Percentiles rank a stretch among this genome's conserved stretches.
Evolutionary conservation across 2,888 invertebrate species (phyloP).

Genomic region (Graphium colonna): DNA sequence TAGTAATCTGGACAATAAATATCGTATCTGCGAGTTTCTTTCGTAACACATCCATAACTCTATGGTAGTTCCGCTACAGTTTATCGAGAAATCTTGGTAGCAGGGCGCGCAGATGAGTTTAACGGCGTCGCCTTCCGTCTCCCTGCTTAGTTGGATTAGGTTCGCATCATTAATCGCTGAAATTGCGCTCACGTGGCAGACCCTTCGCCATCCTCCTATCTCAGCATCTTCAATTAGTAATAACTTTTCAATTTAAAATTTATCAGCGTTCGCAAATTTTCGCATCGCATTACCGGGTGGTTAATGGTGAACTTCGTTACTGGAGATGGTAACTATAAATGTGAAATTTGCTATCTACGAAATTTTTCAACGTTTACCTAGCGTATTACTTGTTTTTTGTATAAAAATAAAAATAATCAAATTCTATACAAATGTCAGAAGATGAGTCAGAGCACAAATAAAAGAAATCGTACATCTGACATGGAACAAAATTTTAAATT

Average conservation of each 20-base stretch:
- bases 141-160: slow-evolving; percentile 71
- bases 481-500: no score
- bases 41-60: neutral
- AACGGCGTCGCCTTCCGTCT: slow-evolving; percentile 52
- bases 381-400: no score
- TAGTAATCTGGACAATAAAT: no score
- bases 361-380: no score
- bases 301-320: neutral
- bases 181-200: slow-evolving; percentile 64
- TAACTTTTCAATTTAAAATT: slow-evolving; percentile 67
- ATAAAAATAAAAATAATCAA: no score
- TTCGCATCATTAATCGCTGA: slow-evolving; percentile 73
- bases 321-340: neutral
- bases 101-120: slow-evolving; percentile 53
- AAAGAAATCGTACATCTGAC: no score
- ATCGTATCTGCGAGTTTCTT: no score
- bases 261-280: slow-evolving; percentile 10
- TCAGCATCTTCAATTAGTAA: slow-evolving; percentile 69
- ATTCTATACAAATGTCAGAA: no score
- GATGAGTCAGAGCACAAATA: no score
- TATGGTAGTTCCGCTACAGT: slow-evolving; percentile 25
- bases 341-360: no score
- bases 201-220: slow-evolving; percentile 36
- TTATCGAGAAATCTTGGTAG: slow-evolving; percentile 54
- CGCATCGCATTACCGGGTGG: slow-evolving; percentile 33